Evolutionary conservation across 1,140 invertebrate genomes (phyloP).

Genomic region (Drosophila melanogaster): Release_6_plus_ISO1_MT NT_033779.5:16208501-16209000

Average conservation of each 20-base stretch:
- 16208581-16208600: slow-evolving; percentile 50
- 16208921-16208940: too few species aligned
- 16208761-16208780: neutral
- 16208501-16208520: slow-evolving; percentile 45
- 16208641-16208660: slow-evolving; percentile 39
- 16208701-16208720: neutral
- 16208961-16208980: neutral
- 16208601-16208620: slow-evolving; percentile 54
- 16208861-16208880: neutral
- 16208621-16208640: slow-evolving; percentile 54
- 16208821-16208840: too few species aligned
- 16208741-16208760: slow-evolving; percentile 20
- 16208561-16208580: slow-evolving; percentile 23
- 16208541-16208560: slow-evolving; percentile 45
- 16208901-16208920: neutral
- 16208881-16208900: too few species aligned
- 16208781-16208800: neutral
- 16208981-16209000: neutral
- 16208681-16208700: slow-evolving; percentile 5
- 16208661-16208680: slow-evolving; percentile 39
- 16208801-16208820: neutral
- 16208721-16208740: slow-evolving; percentile 50
- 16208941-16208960: neutral
- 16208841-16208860: neutral
- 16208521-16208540: slow-evolving; percentile 62